These are phyloP conservation scores for Rhagonycha fulva DNA, from an alignment of 2,888 invertebrate species.

Conservation along the genomic window DNA sequence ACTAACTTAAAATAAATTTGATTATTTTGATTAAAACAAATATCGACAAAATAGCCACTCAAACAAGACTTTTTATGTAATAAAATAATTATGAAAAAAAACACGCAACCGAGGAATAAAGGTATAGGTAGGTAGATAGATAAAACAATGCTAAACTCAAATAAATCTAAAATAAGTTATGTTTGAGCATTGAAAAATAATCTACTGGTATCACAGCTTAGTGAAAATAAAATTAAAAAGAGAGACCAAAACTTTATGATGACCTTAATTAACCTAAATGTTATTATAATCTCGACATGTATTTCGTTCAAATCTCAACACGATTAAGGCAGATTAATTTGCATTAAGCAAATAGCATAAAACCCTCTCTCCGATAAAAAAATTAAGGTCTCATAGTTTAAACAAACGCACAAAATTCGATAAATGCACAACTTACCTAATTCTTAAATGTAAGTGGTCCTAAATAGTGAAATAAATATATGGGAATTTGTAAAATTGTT, in stretches of 20 bases:
- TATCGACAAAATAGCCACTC: background rate
- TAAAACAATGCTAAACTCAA: conserved; percentile 6
- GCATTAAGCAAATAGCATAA: background rate
- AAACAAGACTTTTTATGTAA: background rate
- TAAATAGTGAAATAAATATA: conserved; percentile 34
- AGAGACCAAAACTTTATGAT: conserved; percentile 21
- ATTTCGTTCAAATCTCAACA: background rate
- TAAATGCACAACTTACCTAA: conserved; percentile 48
- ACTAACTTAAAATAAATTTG: background rate
- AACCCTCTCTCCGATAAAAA: background rate
- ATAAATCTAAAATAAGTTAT: conserved; percentile 43
- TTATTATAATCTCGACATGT: background rate
- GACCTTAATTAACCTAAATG: background rate
- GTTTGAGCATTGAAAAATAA: conserved; percentile 51
- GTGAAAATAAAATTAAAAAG: conserved; percentile 46
- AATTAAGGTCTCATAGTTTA: conserved; percentile 21
- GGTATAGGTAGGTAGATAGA: background rate
- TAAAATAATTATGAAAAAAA: background rate
- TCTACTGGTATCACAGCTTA: conserved; percentile 56
- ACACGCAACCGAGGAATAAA: background rate
- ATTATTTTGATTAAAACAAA: background rate
- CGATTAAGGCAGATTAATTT: conserved; percentile 18
- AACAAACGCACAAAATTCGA: conserved; percentile 36
- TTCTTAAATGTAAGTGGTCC: conserved; percentile 37
- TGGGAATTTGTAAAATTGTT: conserved; percentile 19